Evolutionary conservation across 2,113 vertebrate genomes (phyloP), one percentile per base, ranked within the genome.

Genomic region (Acrocephalus arundinaceus): DNA sequence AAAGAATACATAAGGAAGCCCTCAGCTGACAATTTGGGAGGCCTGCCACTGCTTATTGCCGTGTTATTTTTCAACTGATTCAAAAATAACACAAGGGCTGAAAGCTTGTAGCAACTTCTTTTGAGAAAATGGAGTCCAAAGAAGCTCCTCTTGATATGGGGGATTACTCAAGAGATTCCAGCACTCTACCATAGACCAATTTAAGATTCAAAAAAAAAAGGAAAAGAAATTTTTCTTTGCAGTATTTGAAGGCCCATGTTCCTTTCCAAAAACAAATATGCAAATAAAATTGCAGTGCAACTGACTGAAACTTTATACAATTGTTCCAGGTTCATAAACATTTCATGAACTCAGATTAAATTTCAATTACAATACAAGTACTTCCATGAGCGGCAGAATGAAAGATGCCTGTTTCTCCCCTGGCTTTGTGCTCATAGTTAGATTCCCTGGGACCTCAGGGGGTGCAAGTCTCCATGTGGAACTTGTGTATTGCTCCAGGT

Each of bases 261-360:
- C 48, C 33, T 72, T 81, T 88, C 83, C 57, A 28, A 81, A 96
- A 93, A 96, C 75, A 95, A 90, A 72, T 78, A 93, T 92, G 88
- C 52, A 89, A 96, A 96, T 87, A 72, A 72, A 93, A 95, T 49
- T 92, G 80, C 86, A 78, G 66, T 70, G 73, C 86, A 90, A 92
- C 92, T 94, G 85, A 93, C 92, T 96, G 92, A 88, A 96, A 94
- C 94, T 94, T 96, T 71, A 81, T 58, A 68, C 73, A 93, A 87
- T 90, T 92, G 85, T 86, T 96, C 66, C 90, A 90, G 88, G 66
- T 96, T 97, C 92, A 96, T 96, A 95, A 96, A 91, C 88, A 93
- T 97, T 95, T 96, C 86, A 96, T 94, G 92, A 96, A 93, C 54
- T 79, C 80, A 85, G 94, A 96, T 96, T 96, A 95, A 91, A 97